These are phyloP conservation scores for Protobothrops mucrosquamatus DNA, from an alignment of 2,113 vertebrate genomes.

Conservation along the genomic window DNA sequence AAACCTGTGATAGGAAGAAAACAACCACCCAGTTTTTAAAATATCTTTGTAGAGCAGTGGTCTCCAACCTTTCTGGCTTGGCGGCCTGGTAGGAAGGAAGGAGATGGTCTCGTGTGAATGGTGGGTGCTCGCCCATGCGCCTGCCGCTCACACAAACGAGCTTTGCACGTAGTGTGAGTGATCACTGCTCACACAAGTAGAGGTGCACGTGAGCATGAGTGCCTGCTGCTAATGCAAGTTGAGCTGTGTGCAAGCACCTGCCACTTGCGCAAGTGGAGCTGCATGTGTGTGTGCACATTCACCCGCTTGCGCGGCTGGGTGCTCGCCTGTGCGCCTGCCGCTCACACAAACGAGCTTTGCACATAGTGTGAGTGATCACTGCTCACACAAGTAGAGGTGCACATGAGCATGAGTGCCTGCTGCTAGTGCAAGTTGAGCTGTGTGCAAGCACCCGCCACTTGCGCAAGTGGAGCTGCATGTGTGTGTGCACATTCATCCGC, in stretches of 20 bases:
- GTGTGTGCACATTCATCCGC: no score
- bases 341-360: not conserved
- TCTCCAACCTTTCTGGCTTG: not conserved
- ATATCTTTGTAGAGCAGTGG: not conserved
- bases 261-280: no score
- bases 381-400: not conserved
- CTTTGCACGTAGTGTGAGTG: not conserved
- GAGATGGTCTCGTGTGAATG: not conserved
- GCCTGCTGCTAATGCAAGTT: no score
- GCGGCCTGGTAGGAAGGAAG: no score
- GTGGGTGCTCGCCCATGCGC: not conserved
- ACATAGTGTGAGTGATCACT: not conserved
- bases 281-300: no score
- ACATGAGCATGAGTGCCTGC: not conserved
- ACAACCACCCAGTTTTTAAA: not conserved
- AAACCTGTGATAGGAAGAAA: not conserved
- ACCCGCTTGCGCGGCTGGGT: no score
- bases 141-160: not conserved
- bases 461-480: no score
- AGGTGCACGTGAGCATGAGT: not conserved
- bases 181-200: not conserved
- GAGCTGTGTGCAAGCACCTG: no score
- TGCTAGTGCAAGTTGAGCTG: no score
- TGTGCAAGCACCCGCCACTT: no score
- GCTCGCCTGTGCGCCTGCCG: fast-evolving